Evolutionary conservation across 2,888 invertebrate species (phyloP).

Genomic region (Didymodactylos carnosus): DNA sequence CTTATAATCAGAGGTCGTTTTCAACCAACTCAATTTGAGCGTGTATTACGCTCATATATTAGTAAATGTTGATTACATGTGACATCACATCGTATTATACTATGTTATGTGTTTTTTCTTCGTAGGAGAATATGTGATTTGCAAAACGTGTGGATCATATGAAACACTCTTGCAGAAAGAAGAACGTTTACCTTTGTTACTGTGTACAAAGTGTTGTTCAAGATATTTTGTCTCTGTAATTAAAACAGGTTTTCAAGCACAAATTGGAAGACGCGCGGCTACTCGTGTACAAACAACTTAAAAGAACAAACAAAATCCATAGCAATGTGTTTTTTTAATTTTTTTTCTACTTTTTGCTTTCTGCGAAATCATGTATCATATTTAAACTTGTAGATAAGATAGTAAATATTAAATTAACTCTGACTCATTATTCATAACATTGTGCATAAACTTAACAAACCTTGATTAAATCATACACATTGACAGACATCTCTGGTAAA

Average conservation of each 20-base stretch:
- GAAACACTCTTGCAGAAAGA: slow-evolving; percentile 96
- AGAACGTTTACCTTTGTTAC: slow-evolving; percentile 89
- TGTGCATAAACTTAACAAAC: too few relatives aligned
- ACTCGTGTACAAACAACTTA: too few relatives aligned
- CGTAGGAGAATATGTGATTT: slow-evolving; percentile 79
- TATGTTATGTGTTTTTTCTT: not conserved
- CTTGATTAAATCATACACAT: too few relatives aligned
- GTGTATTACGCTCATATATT: slow-evolving; percentile 70
- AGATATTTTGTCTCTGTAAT: slow-evolving; percentile 97
- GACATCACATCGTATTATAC: not conserved
- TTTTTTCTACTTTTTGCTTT: too few relatives aligned
- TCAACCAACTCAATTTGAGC: slow-evolving; percentile 99
- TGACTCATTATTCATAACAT: too few relatives aligned
- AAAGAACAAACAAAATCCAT: too few relatives aligned
- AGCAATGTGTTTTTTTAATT: too few relatives aligned
- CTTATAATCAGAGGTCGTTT: slow-evolving; percentile 95
- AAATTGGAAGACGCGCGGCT: slow-evolving; percentile 60
- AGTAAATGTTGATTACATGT: slow-evolving; percentile 24
- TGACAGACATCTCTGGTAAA: too few relatives aligned
- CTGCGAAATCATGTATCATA: too few relatives aligned
- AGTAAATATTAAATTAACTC: too few relatives aligned
- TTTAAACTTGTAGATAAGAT: too few relatives aligned
- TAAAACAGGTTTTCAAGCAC: slow-evolving; percentile 95
- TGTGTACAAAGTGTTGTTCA: slow-evolving; percentile 94
- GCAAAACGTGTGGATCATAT: slow-evolving; percentile 95